Percentiles rank a stretch among this genome's conserved stretches.
phyloP scores from a whole-genome alignment of 2,888 invertebrate genomes.

The Heterodera filipjevi region DNA sequence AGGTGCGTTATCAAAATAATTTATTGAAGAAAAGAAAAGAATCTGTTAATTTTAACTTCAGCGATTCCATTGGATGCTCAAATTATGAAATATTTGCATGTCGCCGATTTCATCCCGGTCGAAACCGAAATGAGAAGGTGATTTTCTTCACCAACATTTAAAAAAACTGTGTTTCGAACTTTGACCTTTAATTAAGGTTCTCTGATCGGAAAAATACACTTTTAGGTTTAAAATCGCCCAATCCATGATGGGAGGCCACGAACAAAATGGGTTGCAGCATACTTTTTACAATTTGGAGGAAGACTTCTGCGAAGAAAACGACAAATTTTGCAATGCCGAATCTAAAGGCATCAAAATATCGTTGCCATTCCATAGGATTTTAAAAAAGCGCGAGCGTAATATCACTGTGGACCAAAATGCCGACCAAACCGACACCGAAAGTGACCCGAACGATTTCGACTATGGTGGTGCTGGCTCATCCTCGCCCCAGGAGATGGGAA shows the following conservation, averaged over 20 bases:
- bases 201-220: too few species aligned
- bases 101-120: constrained; percentile 21
- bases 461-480: constrained; percentile 4
- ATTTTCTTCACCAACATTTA: too few species aligned
- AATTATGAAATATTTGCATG: constrained; percentile 35
- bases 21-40: too few species aligned
- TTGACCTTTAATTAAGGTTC: too few species aligned
- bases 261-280: constrained; percentile 3
- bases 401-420: not conserved
- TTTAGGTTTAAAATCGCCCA: constrained; percentile 30
- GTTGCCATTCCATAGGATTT: constrained; percentile 14
- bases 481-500: not conserved
- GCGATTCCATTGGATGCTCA: constrained; percentile 34
- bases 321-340: not conserved
- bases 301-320: constrained; percentile 14
- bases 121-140: constrained; percentile 34
- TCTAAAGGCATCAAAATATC: constrained; percentile 11
- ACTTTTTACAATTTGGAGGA: constrained; percentile 24
- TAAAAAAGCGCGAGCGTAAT: constrained; percentile 6
- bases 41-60: constrained; percentile 22
- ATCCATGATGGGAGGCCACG: constrained; percentile 8
- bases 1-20: too few species aligned
- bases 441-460: constrained; percentile 18
- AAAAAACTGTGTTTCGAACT: too few species aligned
- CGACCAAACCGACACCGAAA: constrained; percentile 27